These are phyloP conservation scores for Platysteira castanea DNA, from an alignment of 2,113 vertebrate genomes.

Conservation along the genomic window DNA sequence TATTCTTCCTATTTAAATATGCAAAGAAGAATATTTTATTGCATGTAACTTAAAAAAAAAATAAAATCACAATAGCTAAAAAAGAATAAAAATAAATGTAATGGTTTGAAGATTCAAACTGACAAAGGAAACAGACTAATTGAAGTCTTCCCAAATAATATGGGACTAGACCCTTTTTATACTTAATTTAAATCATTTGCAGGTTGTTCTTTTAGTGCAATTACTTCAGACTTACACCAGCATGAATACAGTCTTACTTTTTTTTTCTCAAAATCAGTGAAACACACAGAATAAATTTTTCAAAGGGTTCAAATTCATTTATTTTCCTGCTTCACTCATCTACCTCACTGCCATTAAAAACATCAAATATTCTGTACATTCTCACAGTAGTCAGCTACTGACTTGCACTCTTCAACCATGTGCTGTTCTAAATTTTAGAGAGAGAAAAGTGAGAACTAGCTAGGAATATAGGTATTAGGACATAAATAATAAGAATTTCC, in stretches of 20 bases:
- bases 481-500: not conserved
- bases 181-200: not conserved
- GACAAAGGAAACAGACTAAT: not conserved
- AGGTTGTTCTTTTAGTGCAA: not conserved
- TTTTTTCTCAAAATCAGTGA: not conserved
- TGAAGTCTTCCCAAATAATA: slow-evolving; percentile 12
- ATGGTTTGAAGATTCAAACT: not conserved
- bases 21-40: not conserved
- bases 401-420: not conserved
- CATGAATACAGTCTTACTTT: not conserved
- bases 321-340: not conserved
- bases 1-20: not conserved
- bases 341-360: not conserved
- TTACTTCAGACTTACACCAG: not conserved
- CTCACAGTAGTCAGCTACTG: not conserved
- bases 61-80: not conserved
- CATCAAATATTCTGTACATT: not conserved
- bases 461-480: not conserved
- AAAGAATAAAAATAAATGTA: not conserved
- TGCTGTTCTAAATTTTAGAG: not conserved
- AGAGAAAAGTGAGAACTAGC: not conserved
- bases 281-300: not conserved
- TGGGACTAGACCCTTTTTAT: not conserved
- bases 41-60: not conserved
- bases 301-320: not conserved